Percentiles rank a stretch among this genome's conserved stretches.
These are phyloP conservation scores for Loris lydekkerianus DNA, from an alignment of 2,797 vertebrate species.

Conservation along the genomic window DNA sequence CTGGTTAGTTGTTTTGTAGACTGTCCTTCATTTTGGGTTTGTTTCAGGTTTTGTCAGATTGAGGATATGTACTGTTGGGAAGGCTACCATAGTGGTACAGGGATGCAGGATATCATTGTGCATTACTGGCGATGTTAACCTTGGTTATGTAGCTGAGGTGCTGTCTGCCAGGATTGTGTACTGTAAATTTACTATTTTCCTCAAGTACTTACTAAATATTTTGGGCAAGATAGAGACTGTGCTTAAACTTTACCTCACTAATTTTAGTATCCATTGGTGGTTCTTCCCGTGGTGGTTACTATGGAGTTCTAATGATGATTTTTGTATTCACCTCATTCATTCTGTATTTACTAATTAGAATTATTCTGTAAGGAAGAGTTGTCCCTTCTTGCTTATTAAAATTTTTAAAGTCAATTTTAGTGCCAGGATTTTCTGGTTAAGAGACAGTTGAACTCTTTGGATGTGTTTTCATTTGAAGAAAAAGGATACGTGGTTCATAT, in stretches of 20 bases:
- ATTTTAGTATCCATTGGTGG: background rate
- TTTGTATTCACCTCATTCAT: conserved; percentile 26
- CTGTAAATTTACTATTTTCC: background rate
- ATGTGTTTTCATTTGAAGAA: conserved; percentile 13
- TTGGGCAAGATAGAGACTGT: conserved; percentile 11
- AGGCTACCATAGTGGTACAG: background rate
- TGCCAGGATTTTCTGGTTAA: background rate
- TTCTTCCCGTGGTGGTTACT: background rate
- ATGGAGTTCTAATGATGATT: conserved; percentile 32
- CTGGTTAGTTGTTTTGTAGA: conserved; percentile 10
- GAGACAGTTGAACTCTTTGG: background rate
- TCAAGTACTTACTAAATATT: conserved; percentile 53
- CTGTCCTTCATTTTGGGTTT: background rate
- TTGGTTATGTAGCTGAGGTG: conserved; percentile 5
- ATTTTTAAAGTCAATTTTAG: conserved; percentile 5
- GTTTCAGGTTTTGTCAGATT: background rate
- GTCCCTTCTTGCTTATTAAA: background rate
- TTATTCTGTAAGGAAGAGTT: conserved; percentile 45
- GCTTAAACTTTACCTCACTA: background rate
- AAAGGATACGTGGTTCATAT: background rate
- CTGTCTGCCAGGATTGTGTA: background rate
- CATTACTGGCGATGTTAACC: background rate
- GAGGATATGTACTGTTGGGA: background rate
- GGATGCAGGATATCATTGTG: background rate
- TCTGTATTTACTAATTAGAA: conserved; percentile 21